These are phyloP conservation scores for Coelogynopora nodosa DNA, from an alignment of 2,888 invertebrate genomes.

Conservation along the genomic window DNA sequence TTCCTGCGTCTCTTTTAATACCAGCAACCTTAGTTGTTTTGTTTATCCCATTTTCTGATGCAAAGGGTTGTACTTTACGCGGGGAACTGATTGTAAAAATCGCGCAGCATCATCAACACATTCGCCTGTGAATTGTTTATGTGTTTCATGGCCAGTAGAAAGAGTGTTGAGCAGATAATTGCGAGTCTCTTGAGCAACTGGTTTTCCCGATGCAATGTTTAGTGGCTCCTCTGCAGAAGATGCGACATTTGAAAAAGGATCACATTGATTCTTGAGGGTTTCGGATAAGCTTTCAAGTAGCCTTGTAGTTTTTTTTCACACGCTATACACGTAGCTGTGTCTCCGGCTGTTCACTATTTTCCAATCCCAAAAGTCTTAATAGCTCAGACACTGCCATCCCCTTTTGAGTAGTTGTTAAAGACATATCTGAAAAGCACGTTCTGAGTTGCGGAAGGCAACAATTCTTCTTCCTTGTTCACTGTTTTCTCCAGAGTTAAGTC, in stretches of 20 bases:
- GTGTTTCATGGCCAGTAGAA: slow-evolving; percentile 1
- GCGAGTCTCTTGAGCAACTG: slow-evolving; percentile 15
- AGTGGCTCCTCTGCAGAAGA: slow-evolving; percentile 8
- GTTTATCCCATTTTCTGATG: slow-evolving; percentile 2
- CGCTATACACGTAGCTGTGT: background rate
- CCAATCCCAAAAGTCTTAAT: slow-evolving; percentile 25
- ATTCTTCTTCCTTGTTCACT: slow-evolving; percentile 41
- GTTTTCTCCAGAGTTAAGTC: slow-evolving; percentile 45
- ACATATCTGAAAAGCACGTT: too few species aligned
- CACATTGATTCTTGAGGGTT: slow-evolving; percentile 21
- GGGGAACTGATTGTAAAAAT: background rate
- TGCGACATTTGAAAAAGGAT: slow-evolving; percentile 11
- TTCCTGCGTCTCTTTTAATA: background rate
- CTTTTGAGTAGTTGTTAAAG: slow-evolving; percentile 36
- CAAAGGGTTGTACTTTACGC: background rate
- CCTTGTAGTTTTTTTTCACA: background rate
- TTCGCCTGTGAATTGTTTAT: slow-evolving; percentile 13
- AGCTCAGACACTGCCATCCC: slow-evolving; percentile 41
- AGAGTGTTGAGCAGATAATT: slow-evolving; percentile 10
- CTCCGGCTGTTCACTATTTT: slow-evolving; percentile 1
- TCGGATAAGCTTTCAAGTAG: background rate
- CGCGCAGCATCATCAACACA: background rate
- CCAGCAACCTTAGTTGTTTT: background rate
- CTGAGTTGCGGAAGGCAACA: too few species aligned
- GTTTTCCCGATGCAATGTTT: slow-evolving; percentile 34